Evolutionary conservation across 2,797 vertebrate species (phyloP), one percentile per base, ranked within the genome.

Genomic region (Cuculus canorus): DNA sequence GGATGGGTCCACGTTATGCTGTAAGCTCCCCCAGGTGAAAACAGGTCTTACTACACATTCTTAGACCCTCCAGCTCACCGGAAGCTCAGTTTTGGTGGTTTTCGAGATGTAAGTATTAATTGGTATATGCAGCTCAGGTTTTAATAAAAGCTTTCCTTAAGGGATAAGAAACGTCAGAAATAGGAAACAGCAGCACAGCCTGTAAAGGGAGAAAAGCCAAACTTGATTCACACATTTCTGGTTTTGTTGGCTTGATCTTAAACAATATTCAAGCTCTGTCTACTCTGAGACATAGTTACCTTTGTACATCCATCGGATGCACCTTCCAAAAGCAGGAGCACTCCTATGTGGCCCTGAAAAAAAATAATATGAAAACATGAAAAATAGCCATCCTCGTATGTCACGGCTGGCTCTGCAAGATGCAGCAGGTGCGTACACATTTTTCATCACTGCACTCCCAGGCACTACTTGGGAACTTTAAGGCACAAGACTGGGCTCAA

Each of bases 371-470:
- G 79, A 50, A 88, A 91, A 57, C 23, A 75, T 3, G 19, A 61
- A 54, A 56, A 86, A n/a, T 2, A 80, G 70, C 39, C 45, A 63
- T 28, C 13, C 60, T 25, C 15, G 1, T 39, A 10, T 2, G 17
- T 32, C 9, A 2, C 7, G 17, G 33, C 88, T 82, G 28, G 57
- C 60, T 59, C 27, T 32, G 39, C 3, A 2, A 0, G 3, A 68
- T 0, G 1, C 5, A 4, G 56, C 0, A 2, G 61, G 64, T 87
- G 30, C 84, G 47, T 3, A 0, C 2, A 1, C 48, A 39, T n/a
- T 71, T 76, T 45, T 5, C 2, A 2, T 13, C 61, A 9, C 82
- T 15, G 27, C 10, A 2, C n/a, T 27, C 88, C 32, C 60, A 60
- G 60, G 56, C 43, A 25, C 45, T 21, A 8, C 57, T 52, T 2